phyloP scores from a whole-genome alignment of 2,888 invertebrate species.

The Antheraea yamamai region DNA sequence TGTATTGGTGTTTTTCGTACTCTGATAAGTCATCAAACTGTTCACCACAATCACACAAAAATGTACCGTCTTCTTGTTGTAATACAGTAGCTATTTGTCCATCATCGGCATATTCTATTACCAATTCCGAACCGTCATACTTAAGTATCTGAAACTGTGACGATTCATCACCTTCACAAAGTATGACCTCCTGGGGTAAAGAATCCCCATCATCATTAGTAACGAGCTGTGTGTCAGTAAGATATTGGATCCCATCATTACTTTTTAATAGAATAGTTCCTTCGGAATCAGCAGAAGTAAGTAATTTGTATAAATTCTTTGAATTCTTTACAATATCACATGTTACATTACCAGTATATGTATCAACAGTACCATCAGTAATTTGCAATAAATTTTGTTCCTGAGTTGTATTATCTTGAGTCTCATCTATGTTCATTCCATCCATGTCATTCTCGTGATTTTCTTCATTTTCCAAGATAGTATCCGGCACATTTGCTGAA shows the following conservation, averaged over 20 bases:
- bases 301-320: conserved; percentile 66
- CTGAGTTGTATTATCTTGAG: conserved; percentile 45
- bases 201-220: conserved; percentile 55
- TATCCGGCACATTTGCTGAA: conserved; percentile 68
- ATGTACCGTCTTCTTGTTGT: conserved; percentile 70
- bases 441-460: conserved; percentile 55
- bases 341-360: conserved; percentile 31
- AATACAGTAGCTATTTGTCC: conserved; percentile 66
- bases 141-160: conserved; percentile 73
- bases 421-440: conserved; percentile 53
- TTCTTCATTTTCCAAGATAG: conserved; percentile 72
- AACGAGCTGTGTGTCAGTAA: conserved; percentile 56
- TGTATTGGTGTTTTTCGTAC: conserved; percentile 71
- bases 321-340: conserved; percentile 37
- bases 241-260: conserved; percentile 59
- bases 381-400: conserved; percentile 36
- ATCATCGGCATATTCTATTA: conserved; percentile 75
- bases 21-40: conserved; percentile 64
- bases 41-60: conserved; percentile 74
- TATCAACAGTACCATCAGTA: conserved; percentile 36
- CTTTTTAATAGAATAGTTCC: conserved; percentile 65
- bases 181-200: conserved; percentile 67
- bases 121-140: conserved; percentile 71
- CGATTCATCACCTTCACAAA: conserved; percentile 71
- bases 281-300: conserved; percentile 57